These are phyloP conservation scores for Troides aeacus DNA, from an alignment of 2,888 invertebrate species.

Conservation along the genomic window DNA sequence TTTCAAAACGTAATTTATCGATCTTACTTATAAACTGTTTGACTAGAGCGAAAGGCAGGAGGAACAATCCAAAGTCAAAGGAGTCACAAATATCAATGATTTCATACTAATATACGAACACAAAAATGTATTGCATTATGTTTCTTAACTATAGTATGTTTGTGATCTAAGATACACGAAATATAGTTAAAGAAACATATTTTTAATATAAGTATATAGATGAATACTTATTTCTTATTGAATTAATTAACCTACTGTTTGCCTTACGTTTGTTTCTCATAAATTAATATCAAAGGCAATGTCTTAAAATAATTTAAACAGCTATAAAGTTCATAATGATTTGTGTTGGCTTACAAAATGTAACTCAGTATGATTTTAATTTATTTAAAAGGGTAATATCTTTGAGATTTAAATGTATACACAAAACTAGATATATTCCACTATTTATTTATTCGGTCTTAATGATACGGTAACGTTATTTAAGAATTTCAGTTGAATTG, in stretches of 20 bases:
- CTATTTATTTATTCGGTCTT: no score
- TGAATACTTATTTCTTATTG: not conserved
- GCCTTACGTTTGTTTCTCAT: not conserved
- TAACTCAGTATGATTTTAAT: not conserved
- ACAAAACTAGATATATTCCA: no score
- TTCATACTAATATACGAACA: no score
- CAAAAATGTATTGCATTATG: no score
- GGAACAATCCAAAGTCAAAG: not conserved
- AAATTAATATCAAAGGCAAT: not conserved
- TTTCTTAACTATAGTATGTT: no score
- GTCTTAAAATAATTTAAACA: not conserved
- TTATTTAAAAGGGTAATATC: not conserved
- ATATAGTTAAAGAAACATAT: no score
- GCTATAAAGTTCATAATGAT: not conserved
- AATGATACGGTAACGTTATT: no score
- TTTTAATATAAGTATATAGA: no score
- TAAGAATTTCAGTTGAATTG: not conserved
- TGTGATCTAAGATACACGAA: no score
- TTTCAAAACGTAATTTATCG: constrained; percentile 1
- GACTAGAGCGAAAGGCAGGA: not conserved
- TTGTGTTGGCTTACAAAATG: not conserved
- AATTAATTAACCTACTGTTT: not conserved
- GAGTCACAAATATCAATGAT: no score
- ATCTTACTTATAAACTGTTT: constrained; percentile 1
- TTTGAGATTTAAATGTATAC: no score